These are phyloP conservation scores for Agrochola lychnidis DNA, from an alignment of 2,888 invertebrate species.

Conservation along the genomic window DNA sequence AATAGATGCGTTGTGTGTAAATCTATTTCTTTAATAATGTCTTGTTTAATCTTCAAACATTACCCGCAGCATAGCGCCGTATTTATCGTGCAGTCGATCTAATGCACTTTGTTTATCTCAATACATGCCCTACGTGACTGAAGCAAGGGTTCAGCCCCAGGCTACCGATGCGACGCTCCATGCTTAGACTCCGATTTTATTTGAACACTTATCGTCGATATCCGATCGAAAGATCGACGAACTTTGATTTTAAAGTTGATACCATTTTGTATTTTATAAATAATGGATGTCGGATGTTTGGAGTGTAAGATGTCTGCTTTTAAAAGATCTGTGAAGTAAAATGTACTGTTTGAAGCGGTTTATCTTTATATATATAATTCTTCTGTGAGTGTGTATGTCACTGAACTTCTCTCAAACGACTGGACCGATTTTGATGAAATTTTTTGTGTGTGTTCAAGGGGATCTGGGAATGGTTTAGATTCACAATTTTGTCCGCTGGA, in stretches of 20 bases:
- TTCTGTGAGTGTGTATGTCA: too few relatives aligned
- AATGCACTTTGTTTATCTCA: slow-evolving; percentile 68
- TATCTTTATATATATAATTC: too few relatives aligned
- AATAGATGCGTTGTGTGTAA: neutral
- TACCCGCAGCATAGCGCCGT: slow-evolving; percentile 32
- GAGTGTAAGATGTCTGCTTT: neutral
- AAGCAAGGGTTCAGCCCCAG: slow-evolving; percentile 52
- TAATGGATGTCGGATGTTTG: slow-evolving; percentile 25
- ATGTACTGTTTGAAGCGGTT: neutral
- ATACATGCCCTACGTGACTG: slow-evolving; percentile 64
- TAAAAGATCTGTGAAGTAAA: neutral
- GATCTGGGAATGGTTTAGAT: too few relatives aligned
- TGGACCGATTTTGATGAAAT: too few relatives aligned
- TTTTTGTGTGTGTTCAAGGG: too few relatives aligned
- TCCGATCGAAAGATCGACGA: slow-evolving; percentile 68
- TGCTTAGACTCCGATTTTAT: slow-evolving; percentile 64
- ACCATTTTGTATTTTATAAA: slow-evolving; percentile 46
- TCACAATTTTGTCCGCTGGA: too few relatives aligned
- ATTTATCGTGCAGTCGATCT: slow-evolving; percentile 46
- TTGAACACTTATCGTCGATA: slow-evolving; percentile 69
- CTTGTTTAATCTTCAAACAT: slow-evolving; percentile 6
- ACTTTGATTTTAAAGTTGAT: slow-evolving; percentile 74
- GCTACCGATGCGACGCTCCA: slow-evolving; percentile 60
- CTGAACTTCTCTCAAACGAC: too few relatives aligned
- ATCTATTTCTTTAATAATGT: neutral